Evolutionary conservation across 2,113 vertebrate species (phyloP), one percentile per base, ranked within the genome.

Genomic region (Pungitius pungitius): DNA sequence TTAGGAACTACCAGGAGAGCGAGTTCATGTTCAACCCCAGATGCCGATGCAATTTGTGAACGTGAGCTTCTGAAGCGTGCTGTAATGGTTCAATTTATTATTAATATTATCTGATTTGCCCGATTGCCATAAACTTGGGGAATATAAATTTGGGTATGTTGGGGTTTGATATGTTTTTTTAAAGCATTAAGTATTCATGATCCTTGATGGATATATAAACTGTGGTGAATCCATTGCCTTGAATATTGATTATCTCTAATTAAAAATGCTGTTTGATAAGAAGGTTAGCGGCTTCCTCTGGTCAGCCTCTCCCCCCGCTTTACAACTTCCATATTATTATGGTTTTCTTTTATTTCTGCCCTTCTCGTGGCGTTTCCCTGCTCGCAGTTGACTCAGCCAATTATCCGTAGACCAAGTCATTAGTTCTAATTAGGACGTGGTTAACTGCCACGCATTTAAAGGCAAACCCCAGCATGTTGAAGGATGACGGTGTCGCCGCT

Each of bases 161-260:
- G 86, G 95, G 93, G 91, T 91, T 92, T 93, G 45, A 45, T 15
- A 69, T 67, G 79, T 83, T 94, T 92, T 94, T 93, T 89, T 80
- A n/a, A 81, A 73, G 89, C 94, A 95, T 99, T 94, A 97, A 98
- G 92, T 96, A 98, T 97, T 97, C 92, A 97, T 97, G 95, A 92
- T 93, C 87, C 77, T 93, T 95, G 95, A 95, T 95, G 95, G 95
- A 95, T 96, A 93, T 95, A 94, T 96, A 95, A 95, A 94, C 90
- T 91, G 62, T 84, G 87, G 91, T 89, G 91, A 94, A 93, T 87
- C 83, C 69, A 83, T 88, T 66, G 81, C 89, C 87, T 95, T 96
- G 95, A 97, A 96, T 97, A 98, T 97, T 96, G 97, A 96, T 97
- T 96, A 95, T 93, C 87, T 92, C 94, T 93, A 96, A 96, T 98